Percentiles rank a stretch among this genome's conserved stretches.
Evolutionary conservation across 2,113 vertebrate genomes (phyloP).

Genomic region (Sinocyclocheilus maitianheensis): DNA sequence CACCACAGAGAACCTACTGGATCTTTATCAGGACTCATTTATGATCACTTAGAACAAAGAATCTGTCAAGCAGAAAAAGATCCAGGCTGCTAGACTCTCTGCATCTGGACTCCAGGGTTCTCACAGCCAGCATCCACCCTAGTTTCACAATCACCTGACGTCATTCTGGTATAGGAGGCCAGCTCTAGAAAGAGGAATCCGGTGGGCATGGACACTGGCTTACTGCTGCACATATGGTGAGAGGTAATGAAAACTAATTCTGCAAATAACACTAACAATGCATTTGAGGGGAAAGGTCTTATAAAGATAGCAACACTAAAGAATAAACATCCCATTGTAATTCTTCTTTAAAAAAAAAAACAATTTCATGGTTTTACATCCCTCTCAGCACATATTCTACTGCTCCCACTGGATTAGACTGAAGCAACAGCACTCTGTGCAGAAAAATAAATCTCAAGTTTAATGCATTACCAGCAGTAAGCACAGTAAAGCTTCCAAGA

Average conservation of each 20-base stretch:
- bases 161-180: constrained; percentile 42
- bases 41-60: constrained; percentile 21
- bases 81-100: not conserved
- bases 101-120: constrained; percentile 17
- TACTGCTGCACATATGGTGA: constrained; percentile 36
- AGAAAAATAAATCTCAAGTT: constrained; percentile 15
- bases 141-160: constrained; percentile 45
- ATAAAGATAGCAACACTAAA: not conserved
- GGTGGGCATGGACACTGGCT: constrained; percentile 22
- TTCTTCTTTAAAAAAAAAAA: not conserved
- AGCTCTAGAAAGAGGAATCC: constrained; percentile 24
- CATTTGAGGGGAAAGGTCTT: constrained; percentile 21
- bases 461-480: constrained; percentile 22
- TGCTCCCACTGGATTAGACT: not conserved
- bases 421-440: constrained; percentile 30
- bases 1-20: not conserved
- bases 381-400: constrained; percentile 10
- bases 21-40: constrained; percentile 29
- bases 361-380: not conserved
- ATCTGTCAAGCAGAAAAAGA: not conserved
- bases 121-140: constrained; percentile 34
- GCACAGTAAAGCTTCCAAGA: not conserved
- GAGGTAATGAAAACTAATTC: not conserved
- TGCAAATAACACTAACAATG: constrained; percentile 4
- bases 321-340: not conserved